Conservation (phyloP, 1,140 invertebrate species). For the Nilaparvata lugens region DNA sequence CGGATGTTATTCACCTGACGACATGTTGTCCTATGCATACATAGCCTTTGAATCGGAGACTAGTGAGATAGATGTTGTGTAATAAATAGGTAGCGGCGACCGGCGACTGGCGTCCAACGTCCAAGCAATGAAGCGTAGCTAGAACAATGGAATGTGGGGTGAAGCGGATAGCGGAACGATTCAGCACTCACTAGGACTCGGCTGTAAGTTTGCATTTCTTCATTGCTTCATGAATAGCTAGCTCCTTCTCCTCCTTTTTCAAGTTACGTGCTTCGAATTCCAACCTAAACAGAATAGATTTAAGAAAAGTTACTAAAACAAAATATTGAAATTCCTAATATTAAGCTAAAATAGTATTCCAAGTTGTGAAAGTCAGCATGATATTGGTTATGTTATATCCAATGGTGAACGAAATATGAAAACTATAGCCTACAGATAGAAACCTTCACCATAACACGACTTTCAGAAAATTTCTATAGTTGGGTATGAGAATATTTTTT, state of each 20-base stretch:
- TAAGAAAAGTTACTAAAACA: background rate
- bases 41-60: too few species aligned
- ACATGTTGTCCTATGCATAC: too few species aligned
- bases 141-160: too few species aligned
- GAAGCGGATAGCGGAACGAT: too few species aligned
- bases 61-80: too few species aligned
- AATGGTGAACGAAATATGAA: background rate
- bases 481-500: background rate
- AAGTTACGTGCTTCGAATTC: conserved; percentile 27
- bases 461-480: background rate
- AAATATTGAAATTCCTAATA: background rate
- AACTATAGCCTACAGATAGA: background rate
- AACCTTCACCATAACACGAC: background rate
- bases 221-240: conserved; percentile 7
- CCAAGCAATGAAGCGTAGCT: too few species aligned
- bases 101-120: too few species aligned
- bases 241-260: conserved; percentile 11
- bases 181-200: background rate
- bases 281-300: conserved; percentile 19
- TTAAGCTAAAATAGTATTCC: background rate
- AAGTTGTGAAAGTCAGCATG: too few species aligned
- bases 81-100: too few species aligned
- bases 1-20: too few species aligned
- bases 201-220: background rate
- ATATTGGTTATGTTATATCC: background rate